A percentile compares a stretch with the other conserved stretches of the same genome.
Evolutionary conservation across 23 tunicate genomes (phyloP).

Genomic region (Halocynthia roretzi): DNA sequence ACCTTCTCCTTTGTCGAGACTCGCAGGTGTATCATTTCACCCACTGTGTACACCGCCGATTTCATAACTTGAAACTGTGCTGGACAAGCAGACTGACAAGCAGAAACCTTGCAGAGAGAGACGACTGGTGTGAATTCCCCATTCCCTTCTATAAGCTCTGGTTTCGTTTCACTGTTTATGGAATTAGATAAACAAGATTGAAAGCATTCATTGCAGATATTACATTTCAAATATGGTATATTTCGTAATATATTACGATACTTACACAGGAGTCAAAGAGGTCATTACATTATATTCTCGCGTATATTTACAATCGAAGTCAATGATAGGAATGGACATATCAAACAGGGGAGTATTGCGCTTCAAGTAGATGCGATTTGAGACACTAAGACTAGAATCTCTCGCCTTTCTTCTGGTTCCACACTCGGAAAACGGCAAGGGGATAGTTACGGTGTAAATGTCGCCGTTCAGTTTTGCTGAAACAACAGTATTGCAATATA

Average conservation of each 20-base stretch:
- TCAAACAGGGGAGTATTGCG: constrained; percentile 1
- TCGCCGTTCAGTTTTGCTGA: neutral
- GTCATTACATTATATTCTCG: constrained; percentile 14
- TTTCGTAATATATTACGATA: neutral
- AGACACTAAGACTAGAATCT: neutral
- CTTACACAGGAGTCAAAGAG: constrained; percentile 20
- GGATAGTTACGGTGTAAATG: neutral
- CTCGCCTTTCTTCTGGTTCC: neutral
- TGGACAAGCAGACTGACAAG: constrained; percentile 17
- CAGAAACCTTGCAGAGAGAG: constrained; percentile 3
- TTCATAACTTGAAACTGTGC: constrained; percentile 2
- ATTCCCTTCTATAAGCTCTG: neutral
- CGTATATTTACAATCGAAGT: constrained; percentile 19
- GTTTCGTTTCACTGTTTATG: neutral
- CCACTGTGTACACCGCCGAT: constrained; percentile 26
- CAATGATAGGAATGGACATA: constrained; percentile 26
- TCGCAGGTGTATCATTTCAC: constrained; percentile 19
- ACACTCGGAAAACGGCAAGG: neutral
- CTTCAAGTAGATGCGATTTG: neutral
- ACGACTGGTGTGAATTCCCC: constrained; percentile 11
- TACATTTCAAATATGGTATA: no score
- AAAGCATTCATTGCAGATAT: no score
- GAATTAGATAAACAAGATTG: no score
- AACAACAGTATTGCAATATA: neutral
- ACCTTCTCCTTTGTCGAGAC: constrained; percentile 6